Evolutionary conservation across 37 sponge, comb jelly and placozoan genomes (phyloP).

Genomic region (Dysidea cf. avara): DNA sequence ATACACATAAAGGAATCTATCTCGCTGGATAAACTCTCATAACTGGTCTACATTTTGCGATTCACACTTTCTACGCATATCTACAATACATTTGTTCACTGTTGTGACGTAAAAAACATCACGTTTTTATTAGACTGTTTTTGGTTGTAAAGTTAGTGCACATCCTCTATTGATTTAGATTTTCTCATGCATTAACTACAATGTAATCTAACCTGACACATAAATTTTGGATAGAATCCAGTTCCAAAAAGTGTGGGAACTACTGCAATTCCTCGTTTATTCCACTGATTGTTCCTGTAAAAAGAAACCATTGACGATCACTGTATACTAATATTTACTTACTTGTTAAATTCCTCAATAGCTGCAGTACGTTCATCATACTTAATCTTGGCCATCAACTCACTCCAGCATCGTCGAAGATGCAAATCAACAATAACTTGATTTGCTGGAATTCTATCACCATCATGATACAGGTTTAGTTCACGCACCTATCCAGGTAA

Average conservation of each 20-base stretch:
- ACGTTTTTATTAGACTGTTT: too few relatives aligned
- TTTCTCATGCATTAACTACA: too few relatives aligned
- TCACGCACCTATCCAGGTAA: conserved; percentile 38
- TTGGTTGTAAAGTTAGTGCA: too few relatives aligned
- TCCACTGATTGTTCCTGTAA: conserved; percentile 55
- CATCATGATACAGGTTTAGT: conserved; percentile 61
- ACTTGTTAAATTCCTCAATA: conserved; percentile 74
- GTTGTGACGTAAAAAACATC: too few relatives aligned
- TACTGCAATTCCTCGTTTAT: conserved; percentile 74
- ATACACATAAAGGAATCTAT: too few relatives aligned
- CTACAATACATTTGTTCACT: too few relatives aligned
- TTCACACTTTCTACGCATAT: too few relatives aligned
- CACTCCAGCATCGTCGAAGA: conserved; percentile 67
- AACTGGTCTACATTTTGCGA: too few relatives aligned
- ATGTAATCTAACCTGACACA: too few relatives aligned
- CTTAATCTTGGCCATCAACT: conserved; percentile 35
- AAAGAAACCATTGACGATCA: too few relatives aligned
- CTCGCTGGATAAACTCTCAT: too few relatives aligned
- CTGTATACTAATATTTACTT: conserved; percentile 4
- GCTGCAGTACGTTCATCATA: conserved; percentile 17
- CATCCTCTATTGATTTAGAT: too few relatives aligned
- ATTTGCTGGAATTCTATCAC: conserved; percentile 55
- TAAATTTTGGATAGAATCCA: conserved; percentile 48
- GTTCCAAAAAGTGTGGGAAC: conserved; percentile 79
- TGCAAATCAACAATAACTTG: conserved; percentile 42